These are phyloP conservation scores for Proterorhinus semilunaris DNA, from an alignment of 2,113 vertebrate species.

Conservation along the genomic window DNA sequence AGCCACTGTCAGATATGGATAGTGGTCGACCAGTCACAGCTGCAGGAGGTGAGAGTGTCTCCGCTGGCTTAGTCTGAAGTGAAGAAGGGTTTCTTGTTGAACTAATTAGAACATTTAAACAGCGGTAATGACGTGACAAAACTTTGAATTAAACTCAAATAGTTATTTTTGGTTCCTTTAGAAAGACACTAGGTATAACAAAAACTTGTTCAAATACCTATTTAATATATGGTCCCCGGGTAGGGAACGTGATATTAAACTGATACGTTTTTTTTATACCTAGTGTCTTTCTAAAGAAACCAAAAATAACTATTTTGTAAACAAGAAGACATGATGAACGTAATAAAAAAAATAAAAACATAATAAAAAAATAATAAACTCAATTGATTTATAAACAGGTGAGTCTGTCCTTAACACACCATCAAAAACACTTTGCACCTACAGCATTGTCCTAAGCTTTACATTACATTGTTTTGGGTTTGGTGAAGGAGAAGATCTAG, in stretches of 20 bases:
- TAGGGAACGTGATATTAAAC: too few species aligned
- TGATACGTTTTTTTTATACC: too few species aligned
- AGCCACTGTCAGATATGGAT: conserved; percentile 9
- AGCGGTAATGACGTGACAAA: conserved; percentile 21
- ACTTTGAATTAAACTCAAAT: background rate
- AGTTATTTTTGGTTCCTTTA: too few species aligned
- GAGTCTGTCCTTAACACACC: conserved; percentile 5
- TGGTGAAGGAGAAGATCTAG: too few species aligned
- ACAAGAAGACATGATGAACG: too few species aligned
- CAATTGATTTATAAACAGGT: conserved; percentile 1
- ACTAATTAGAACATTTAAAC: conserved; percentile 12
- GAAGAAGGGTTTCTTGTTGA: background rate
- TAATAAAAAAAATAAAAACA: too few species aligned
- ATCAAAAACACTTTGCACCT: background rate
- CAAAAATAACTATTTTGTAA: too few species aligned
- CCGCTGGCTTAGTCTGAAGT: background rate
- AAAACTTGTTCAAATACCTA: too few species aligned
- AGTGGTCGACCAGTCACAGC: conserved; percentile 39
- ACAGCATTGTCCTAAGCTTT: background rate
- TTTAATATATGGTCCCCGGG: too few species aligned
- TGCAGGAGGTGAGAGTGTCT: background rate
- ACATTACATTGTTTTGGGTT: background rate
- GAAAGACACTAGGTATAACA: too few species aligned
- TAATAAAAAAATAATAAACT: too few species aligned
- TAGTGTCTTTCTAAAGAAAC: too few species aligned